Conservation (phyloP, 2,113 vertebrate genomes). For the Laterallus jamaicensis region DNA sequence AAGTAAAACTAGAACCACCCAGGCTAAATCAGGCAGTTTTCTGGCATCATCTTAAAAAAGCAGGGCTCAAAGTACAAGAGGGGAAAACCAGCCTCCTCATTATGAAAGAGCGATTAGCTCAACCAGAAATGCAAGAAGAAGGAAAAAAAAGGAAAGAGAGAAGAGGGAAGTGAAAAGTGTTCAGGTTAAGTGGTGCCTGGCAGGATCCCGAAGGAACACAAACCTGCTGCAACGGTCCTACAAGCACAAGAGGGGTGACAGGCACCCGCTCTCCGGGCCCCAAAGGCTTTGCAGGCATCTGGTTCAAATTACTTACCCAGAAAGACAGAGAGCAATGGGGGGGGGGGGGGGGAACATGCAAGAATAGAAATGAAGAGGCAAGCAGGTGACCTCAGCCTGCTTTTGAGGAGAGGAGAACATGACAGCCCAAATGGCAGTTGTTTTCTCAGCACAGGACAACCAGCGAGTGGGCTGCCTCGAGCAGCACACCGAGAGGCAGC, state of each 20-base stretch:
- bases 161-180: neutral
- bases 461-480: neutral
- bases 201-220: neutral
- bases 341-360: neutral
- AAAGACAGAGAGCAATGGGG: neutral
- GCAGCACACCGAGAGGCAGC: neutral
- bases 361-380: conserved; percentile 28
- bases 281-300: neutral
- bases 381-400: neutral
- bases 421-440: neutral
- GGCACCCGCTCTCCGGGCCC: neutral
- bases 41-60: conserved; percentile 14
- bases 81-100: neutral
- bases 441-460: neutral
- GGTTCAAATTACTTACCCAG: neutral
- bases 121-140: neutral
- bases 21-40: conserved; percentile 34
- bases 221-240: neutral
- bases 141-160: neutral
- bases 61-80: conserved; percentile 37
- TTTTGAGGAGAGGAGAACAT: neutral
- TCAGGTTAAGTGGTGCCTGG: neutral
- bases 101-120: neutral
- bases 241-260: neutral
- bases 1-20: conserved; percentile 45